Conservation (phyloP, 2,113 vertebrate species). For the Salvelinus namaycush region DNA sequence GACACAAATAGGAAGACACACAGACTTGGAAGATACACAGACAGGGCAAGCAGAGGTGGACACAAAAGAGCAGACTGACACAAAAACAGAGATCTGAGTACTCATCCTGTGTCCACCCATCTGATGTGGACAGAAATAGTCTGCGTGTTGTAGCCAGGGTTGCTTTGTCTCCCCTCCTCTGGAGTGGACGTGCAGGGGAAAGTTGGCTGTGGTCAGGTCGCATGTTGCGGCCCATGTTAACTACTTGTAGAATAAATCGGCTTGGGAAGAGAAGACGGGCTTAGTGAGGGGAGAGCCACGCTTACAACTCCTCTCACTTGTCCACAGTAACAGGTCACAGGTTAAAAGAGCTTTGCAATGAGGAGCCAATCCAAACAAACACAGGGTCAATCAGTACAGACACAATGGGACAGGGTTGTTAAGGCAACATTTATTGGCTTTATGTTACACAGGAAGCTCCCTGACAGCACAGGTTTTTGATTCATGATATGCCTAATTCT, state of each 20-base stretch:
- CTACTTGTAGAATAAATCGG: slow-evolving; percentile 42
- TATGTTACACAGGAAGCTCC: not conserved
- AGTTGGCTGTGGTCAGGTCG: slow-evolving; percentile 40
- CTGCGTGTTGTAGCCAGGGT: no score
- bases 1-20: not conserved
- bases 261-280: slow-evolving; percentile 37
- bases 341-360: slow-evolving; percentile 32
- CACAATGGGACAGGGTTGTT: slow-evolving; percentile 4
- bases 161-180: slow-evolving; percentile 12
- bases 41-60: not conserved
- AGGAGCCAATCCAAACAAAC: slow-evolving; percentile 30
- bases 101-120: no score
- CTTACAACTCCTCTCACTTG: slow-evolving; percentile 35
- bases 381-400: slow-evolving; percentile 22
- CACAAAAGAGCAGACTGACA: not conserved
- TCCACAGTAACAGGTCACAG: slow-evolving; percentile 45
- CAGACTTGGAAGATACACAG: not conserved
- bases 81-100: not conserved
- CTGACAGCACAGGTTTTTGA: no score
- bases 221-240: slow-evolving; percentile 44
- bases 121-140: no score
- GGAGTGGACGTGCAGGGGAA: slow-evolving; percentile 16
- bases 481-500: no score
- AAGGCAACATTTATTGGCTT: not conserved
- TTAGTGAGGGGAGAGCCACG: slow-evolving; percentile 54